Conservation (phyloP, 2,113 vertebrate species). For the Apodemus speciosus region DNA sequence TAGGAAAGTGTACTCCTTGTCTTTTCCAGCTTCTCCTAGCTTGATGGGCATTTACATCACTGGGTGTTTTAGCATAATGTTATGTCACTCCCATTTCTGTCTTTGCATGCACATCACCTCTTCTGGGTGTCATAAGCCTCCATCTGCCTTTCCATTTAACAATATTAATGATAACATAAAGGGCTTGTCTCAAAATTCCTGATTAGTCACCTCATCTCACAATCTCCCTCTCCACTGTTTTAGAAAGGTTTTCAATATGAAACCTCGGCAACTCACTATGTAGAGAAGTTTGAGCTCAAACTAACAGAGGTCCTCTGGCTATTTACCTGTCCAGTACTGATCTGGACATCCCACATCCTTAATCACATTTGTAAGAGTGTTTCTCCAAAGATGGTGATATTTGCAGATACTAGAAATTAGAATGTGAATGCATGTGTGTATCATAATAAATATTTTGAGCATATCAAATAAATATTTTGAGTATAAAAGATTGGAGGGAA, state of each 20-base stretch:
- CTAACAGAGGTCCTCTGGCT: neutral
- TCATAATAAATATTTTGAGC: neutral
- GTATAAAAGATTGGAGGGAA: neutral
- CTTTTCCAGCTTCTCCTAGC: neutral
- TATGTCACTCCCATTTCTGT: neutral
- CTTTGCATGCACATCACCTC: neutral
- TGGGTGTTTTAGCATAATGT: too few relatives aligned
- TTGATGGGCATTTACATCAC: neutral
- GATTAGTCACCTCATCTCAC: neutral
- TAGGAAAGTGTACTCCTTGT: neutral
- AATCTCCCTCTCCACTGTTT: fast-evolving
- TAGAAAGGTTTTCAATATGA: neutral
- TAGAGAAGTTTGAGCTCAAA: too few relatives aligned
- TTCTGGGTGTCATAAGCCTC: neutral
- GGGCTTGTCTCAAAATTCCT: neutral
- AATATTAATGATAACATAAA: neutral
- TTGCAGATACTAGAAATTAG: neutral
- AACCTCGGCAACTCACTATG: neutral
- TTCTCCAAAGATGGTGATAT: neutral
- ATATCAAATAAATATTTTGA: neutral
- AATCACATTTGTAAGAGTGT: neutral
- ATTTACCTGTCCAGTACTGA: too few relatives aligned
- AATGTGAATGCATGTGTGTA: neutral
- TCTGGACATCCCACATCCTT: neutral
- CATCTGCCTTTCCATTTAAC: neutral